Percentiles rank a stretch among this genome's conserved stretches.
Evolutionary conservation across 2,113 vertebrate genomes (phyloP).

Genomic region (Phasianus colchicus): DNA sequence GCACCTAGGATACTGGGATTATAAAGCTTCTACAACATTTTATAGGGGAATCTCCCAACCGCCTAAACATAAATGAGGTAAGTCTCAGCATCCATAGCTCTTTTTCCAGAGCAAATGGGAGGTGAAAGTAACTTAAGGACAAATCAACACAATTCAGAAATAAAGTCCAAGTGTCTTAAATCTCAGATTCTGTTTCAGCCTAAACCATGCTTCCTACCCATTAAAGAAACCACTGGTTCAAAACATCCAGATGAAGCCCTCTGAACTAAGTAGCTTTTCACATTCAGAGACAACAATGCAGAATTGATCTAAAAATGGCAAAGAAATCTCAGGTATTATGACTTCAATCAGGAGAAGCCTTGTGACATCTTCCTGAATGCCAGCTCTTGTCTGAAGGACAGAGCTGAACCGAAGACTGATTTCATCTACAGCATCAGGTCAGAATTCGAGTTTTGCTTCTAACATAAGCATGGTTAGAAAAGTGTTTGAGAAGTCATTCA

Average conservation of each 20-base stretch:
- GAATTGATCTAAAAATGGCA: neutral
- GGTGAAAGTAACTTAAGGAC: neutral
- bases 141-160: neutral
- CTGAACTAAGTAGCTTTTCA: neutral
- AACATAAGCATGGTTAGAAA: neutral
- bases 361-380: neutral
- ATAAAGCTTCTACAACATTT: neutral
- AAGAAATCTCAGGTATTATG: neutral
- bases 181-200: neutral
- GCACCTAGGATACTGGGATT: neutral
- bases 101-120: neutral
- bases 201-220: neutral
- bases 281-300: neutral
- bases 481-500: neutral
- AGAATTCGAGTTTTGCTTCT: neutral
- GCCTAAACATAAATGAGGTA: neutral
- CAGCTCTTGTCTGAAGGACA: neutral
- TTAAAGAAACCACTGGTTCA: neutral
- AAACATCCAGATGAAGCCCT: neutral
- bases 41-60: neutral
- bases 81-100: neutral
- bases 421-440: neutral
- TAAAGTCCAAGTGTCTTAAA: neutral
- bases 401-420: neutral
- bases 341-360: neutral